Evolutionary conservation across 2,797 vertebrate species (phyloP).

Genomic region (Salarias fasciatus): DNA sequence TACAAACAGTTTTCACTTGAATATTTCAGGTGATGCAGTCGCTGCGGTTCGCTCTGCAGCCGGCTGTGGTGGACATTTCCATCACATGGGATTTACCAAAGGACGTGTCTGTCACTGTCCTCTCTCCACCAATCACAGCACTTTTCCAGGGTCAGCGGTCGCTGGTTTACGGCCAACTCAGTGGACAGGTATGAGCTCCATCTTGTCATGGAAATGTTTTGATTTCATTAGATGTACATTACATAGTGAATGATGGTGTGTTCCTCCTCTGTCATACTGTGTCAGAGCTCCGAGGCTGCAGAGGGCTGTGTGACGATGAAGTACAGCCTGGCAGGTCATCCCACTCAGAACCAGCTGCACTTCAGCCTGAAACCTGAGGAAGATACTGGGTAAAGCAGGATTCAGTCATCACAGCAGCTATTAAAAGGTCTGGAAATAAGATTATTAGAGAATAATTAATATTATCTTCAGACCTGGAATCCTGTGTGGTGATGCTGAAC

Average conservation of each 20-base stretch:
- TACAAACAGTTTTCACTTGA: too few relatives aligned
- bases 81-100: constrained; percentile 78
- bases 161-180: too few relatives aligned
- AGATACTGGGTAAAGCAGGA: constrained; percentile 66
- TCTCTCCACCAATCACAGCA: constrained; percentile 79
- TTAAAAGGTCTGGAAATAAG: too few relatives aligned
- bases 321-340: constrained; percentile 79
- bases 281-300: constrained; percentile 66
- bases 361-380: constrained; percentile 76
- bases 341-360: constrained; percentile 66
- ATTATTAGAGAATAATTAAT: too few relatives aligned
- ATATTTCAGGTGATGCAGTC: constrained; percentile 80
- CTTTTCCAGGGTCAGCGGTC: constrained; percentile 86
- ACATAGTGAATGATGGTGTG: too few relatives aligned
- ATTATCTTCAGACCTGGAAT: too few relatives aligned
- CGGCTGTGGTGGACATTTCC: constrained; percentile 68
- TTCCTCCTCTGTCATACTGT: too few relatives aligned
- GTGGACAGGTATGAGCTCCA: constrained; percentile 64
- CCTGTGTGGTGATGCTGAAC: too few relatives aligned
- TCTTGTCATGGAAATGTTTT: neutral
- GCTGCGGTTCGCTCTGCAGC: constrained; percentile 83
- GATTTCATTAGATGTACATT: too few relatives aligned
- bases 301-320: constrained; percentile 74
- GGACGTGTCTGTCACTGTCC: constrained; percentile 65
- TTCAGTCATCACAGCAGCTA: too few relatives aligned